A percentile compares a stretch with the other conserved stretches of the same genome.
These are phyloP conservation scores for Parthenolecanium corni DNA, from an alignment of 2,888 invertebrate genomes.

Conservation along the genomic window DNA sequence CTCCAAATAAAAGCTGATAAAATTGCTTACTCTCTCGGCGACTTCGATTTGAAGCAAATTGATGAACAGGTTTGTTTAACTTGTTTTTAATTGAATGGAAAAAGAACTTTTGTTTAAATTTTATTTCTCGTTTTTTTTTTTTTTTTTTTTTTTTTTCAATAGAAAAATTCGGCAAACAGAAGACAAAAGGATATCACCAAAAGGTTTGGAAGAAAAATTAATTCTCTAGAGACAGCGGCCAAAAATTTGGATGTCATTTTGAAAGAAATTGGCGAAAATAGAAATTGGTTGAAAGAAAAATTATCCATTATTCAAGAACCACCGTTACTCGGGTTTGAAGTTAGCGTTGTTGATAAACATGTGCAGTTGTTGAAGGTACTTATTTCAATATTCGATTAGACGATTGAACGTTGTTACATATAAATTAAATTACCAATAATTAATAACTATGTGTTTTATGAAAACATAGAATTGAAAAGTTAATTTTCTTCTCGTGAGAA, in stretches of 20 bases:
- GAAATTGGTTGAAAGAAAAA: conserved; percentile 29
- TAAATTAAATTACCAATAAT: not conserved
- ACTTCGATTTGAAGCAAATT: conserved; percentile 78
- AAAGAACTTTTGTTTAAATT: conserved; percentile 5
- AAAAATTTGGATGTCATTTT: conserved; percentile 60
- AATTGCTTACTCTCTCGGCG: conserved; percentile 69
- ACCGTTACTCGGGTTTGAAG: conserved; percentile 21
- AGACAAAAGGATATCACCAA: conserved; percentile 73
- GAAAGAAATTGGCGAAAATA: conserved; percentile 28
- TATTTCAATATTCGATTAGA: not conserved
- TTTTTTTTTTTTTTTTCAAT: conserved; percentile 34
- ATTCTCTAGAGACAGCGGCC: conserved; percentile 69
- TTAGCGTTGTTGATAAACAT: conserved; percentile 25
- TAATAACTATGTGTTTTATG: no score
- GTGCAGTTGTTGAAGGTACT: conserved; percentile 28
- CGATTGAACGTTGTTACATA: not conserved
- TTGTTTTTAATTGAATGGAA: conserved; percentile 12
- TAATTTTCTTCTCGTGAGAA: not conserved
- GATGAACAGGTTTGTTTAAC: conserved; percentile 57
- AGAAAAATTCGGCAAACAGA: conserved; percentile 70
- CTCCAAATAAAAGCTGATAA: conserved; percentile 57
- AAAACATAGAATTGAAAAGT: no score
- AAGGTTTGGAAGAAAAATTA: conserved; percentile 68
- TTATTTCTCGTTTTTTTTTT: not conserved
- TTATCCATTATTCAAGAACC: conserved; percentile 16